A percentile compares a stretch with the other conserved stretches of the same genome.
Evolutionary conservation across 1,140 invertebrate species (phyloP).

Genomic region (Pogonus chalceus): DNA sequence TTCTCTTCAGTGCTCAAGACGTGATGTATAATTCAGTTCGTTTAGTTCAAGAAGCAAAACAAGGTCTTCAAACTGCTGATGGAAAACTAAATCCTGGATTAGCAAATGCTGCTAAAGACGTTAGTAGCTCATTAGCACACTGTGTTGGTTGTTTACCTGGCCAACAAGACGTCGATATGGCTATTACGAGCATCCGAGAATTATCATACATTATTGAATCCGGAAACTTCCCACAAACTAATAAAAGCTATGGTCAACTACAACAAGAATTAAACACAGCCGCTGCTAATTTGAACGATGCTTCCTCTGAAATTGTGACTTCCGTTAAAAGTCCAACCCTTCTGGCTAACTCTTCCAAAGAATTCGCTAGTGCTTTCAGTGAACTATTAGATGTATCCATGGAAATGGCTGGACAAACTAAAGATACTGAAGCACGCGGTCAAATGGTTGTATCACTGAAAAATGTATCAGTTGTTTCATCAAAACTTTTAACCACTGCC

Average conservation of each 20-base stretch:
- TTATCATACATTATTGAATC: conserved; percentile 61
- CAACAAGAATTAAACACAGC: conserved; percentile 76
- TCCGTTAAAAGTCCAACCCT: conserved; percentile 56
- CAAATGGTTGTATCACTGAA: conserved; percentile 80
- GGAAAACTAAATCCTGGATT: conserved; percentile 45
- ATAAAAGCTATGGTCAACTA: conserved; percentile 68
- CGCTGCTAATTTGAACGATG: conserved; percentile 71
- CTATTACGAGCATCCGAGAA: conserved; percentile 70
- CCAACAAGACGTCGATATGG: conserved; percentile 80
- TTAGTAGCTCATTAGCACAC: conserved; percentile 44
- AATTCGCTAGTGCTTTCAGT: conserved; percentile 71
- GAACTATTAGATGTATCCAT: conserved; percentile 64
- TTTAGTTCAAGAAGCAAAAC: conserved; percentile 69
- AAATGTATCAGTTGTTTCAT: conserved; percentile 78
- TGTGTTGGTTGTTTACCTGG: conserved; percentile 77
- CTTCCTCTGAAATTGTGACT: conserved; percentile 68
- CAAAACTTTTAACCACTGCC: conserved; percentile 75
- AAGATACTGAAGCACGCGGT: conserved; percentile 55
- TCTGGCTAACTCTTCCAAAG: conserved; percentile 60
- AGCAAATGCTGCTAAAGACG: conserved; percentile 48
- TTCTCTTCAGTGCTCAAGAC: conserved; percentile 61
- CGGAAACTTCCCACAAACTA: conserved; percentile 58
- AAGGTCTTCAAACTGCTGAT: conserved; percentile 49
- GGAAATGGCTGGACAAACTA: conserved; percentile 73
- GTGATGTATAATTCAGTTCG: conserved; percentile 65